Evolutionary conservation across 2,797 vertebrate species (phyloP).

Genomic region (Euphonia xanthogaster): DNA sequence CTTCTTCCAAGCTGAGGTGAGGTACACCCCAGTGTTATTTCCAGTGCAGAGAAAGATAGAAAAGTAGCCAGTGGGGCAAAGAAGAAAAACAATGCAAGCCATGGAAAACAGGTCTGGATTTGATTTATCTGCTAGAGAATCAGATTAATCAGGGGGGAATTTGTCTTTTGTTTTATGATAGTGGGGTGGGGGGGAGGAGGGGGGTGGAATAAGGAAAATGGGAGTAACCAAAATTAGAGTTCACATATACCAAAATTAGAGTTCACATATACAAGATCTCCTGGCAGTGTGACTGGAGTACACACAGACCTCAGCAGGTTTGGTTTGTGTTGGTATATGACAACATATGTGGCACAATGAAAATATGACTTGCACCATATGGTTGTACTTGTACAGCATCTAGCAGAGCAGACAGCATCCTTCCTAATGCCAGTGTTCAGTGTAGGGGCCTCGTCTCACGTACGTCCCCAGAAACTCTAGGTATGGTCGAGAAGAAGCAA

Average conservation of each 20-base stretch:
- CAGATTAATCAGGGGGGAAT: background rate
- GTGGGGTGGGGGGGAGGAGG: rapidly evolving
- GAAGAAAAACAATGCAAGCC: background rate
- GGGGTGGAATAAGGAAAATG: background rate
- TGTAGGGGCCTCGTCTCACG: background rate
- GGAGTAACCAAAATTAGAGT: background rate
- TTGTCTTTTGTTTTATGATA: background rate
- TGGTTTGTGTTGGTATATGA: background rate
- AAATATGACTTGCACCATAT: background rate
- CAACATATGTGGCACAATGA: background rate
- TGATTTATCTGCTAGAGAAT: background rate
- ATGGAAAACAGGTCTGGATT: background rate
- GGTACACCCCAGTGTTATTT: background rate
- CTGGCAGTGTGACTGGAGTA: background rate
- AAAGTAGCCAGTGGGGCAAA: background rate
- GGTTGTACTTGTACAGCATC: background rate
- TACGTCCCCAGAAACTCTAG: background rate
- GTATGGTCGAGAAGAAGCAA: background rate
- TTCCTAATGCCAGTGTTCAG: background rate
- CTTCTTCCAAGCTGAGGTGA: background rate
- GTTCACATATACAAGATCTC: background rate
- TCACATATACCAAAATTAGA: background rate
- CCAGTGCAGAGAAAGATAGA: background rate
- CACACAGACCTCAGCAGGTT: background rate
- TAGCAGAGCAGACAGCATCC: background rate